Base-by-base conservation (phyloP, 2,797 vertebrate genomes). In the Leucoraja ocellata region DNA sequence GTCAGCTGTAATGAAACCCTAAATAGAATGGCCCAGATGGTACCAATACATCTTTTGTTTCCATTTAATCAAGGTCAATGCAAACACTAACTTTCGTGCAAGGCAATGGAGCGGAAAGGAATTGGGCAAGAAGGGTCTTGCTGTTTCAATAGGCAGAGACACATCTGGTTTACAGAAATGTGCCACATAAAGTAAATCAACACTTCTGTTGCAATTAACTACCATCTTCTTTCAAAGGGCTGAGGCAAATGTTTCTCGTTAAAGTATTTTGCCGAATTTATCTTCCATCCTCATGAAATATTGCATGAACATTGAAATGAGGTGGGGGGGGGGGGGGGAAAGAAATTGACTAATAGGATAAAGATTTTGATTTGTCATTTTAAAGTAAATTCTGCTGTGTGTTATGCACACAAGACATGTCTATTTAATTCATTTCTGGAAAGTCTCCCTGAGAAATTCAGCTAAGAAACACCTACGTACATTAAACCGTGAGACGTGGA, bases 1-100 rank as follows among this genome's bases (percentile, higher is more conserved):
- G 96, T 97, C 96, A 96, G 96, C 94, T 95, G 94, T 95, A 97
- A 96, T 97, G 96, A 97, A 95, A 94, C 95, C 97, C 96, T 92
- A 96, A 96, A 95, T 95, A 94, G 96, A 97, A 96, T 94, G 94
- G 95, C 94, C 94, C 93, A 95, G 95, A 96, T 97, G 71, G 96
- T 96, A 96, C 96, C 94, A 95, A 94, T 95, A 97, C 96, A 96
- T 97, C 90, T 76, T 92, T 92, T 92, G 71, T 92, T 76, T 76
- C 71, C 54, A 92, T 76, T 92, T 76, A 76, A 92, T 92, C 90
- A 92, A 76, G 90, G 90, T 74, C 90, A 92, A 21, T 58, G 90
- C 90, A 92, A 92, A 92, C 90, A 76, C 90, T 54, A 92, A 92
- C 23, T 5, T 76, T 92, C 71, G 11, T 92, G 39, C 90, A 92